A percentile compares a stretch with the other conserved stretches of the same genome.
These are phyloP conservation scores for Chrysolina oricalcia DNA, from an alignment of 2,888 invertebrate genomes.

Conservation along the genomic window DNA sequence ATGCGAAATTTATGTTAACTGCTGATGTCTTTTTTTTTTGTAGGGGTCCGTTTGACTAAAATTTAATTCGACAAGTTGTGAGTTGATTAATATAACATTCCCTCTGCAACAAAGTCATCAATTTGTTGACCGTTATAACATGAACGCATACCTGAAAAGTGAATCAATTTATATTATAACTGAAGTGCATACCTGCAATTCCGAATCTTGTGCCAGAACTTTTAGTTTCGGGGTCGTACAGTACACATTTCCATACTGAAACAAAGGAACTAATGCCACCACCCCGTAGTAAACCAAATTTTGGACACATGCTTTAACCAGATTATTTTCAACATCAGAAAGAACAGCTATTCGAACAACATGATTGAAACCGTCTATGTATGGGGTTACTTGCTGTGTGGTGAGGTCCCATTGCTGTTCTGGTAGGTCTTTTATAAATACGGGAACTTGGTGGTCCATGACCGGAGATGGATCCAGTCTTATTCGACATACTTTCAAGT, in stretches of 20 bases:
- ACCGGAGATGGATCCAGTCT: conserved; percentile 88
- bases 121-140: background rate
- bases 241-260: conserved; percentile 81
- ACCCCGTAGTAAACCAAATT: conserved; percentile 88
- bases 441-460: conserved; percentile 92
- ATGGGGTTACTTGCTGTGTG: conserved; percentile 90
- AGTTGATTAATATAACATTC: no score
- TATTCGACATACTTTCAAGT: conserved; percentile 89
- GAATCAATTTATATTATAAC: no score
- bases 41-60: no score
- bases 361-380: conserved; percentile 94
- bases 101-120: no score
- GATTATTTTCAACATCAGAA: conserved; percentile 93
- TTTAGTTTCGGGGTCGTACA: conserved; percentile 76
- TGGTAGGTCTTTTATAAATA: conserved; percentile 75
- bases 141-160: no score
- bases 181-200: conserved; percentile 66
- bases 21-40: no score
- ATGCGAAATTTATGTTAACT: no score
- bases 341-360: conserved; percentile 91
- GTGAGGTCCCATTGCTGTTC: conserved; percentile 92
- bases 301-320: conserved; percentile 95
- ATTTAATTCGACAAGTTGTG: no score
- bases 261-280: conserved; percentile 76
- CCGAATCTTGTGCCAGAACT: conserved; percentile 72